Conservation (phyloP, 1,140 invertebrate genomes). For the Lethrus apterus region DNA sequence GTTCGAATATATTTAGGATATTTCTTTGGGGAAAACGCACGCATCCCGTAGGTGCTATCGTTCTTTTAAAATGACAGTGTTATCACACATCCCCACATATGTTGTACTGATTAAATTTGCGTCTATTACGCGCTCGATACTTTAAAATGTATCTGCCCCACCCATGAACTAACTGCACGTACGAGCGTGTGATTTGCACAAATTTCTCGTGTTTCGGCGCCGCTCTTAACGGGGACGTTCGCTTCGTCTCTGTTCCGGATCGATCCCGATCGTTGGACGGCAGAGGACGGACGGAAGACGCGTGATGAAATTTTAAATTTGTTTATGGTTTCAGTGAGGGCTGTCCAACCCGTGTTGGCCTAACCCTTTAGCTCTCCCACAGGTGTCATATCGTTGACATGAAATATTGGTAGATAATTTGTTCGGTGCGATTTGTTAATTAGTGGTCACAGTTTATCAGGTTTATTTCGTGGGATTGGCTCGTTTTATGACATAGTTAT, state of each 20-base stretch:
- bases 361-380: slow-evolving; percentile 35
- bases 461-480: slow-evolving; percentile 17
- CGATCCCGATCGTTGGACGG: no score
- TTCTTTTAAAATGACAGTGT: slow-evolving; percentile 34
- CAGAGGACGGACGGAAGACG: no score
- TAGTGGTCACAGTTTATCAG: slow-evolving; percentile 25
- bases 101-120: slow-evolving; percentile 33
- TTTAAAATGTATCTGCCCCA: slow-evolving; percentile 28
- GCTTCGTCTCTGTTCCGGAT: no score
- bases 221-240: no score
- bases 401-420: slow-evolving; percentile 37
- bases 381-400: slow-evolving; percentile 35
- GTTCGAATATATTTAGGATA: slow-evolving; percentile 32
- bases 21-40: slow-evolving; percentile 31
- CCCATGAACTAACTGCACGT: no score
- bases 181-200: no score
- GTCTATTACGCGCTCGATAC: slow-evolving; percentile 30
- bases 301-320: no score
- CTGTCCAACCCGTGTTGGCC: no score
- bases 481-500: slow-evolving; percentile 12
- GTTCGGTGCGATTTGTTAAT: slow-evolving; percentile 37
- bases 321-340: no score
- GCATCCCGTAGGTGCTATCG: slow-evolving; percentile 33
- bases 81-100: slow-evolving; percentile 30
- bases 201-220: no score